Evolutionary conservation across 2,888 invertebrate species (phyloP), one percentile per base, ranked within the genome.

Genomic region (Chrysina gloriosa): DNA sequence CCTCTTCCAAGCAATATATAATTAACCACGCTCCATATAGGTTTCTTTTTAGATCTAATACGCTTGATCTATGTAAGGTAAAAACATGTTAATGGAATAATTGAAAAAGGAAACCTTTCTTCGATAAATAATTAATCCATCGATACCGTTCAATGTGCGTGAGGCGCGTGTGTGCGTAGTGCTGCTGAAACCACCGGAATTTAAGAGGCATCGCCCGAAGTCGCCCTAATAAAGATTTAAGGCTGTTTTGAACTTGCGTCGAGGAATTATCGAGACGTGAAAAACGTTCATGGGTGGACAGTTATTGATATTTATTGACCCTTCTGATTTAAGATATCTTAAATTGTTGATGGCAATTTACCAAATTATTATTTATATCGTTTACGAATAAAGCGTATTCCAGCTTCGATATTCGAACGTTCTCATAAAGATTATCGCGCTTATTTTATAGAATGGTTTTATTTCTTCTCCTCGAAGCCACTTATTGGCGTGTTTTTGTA

Each of bases 261-360:
- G 36, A 19, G 64, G 52, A 64, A 64, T 64, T 64, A 64, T 64
- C 23, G 39, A 50, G 64, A 64, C 64, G 64, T 64, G 52, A 50
- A 52, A 48, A 64, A 66, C 56, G 56, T 56, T 58, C 47, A 58
- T 56, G 45, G 58, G 68, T 69, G 69, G 77, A 77, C 77, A 76
- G 70, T 71, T 75, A 77, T 76, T 77, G 77, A 75, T 75, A 77
- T 77, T 77, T 77, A 77, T 76, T 70, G 74, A 68, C 70, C 74
- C 34, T 67, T 74, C 74, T 74, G 74, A 73, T 74, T 72, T 72
- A 73, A 70, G 71, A 63, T 71, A 73, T 74, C 71, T 68, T 67
- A 75, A 74, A 73, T 72, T 74, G 75, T 71, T 72, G 68, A 67
- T 72, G 67, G 72, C 71, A 71, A 71, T 71, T 67, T 70, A 69